Base-by-base conservation (phyloP, 2,113 vertebrate genomes). In the Rhinoptilus africanus region DNA sequence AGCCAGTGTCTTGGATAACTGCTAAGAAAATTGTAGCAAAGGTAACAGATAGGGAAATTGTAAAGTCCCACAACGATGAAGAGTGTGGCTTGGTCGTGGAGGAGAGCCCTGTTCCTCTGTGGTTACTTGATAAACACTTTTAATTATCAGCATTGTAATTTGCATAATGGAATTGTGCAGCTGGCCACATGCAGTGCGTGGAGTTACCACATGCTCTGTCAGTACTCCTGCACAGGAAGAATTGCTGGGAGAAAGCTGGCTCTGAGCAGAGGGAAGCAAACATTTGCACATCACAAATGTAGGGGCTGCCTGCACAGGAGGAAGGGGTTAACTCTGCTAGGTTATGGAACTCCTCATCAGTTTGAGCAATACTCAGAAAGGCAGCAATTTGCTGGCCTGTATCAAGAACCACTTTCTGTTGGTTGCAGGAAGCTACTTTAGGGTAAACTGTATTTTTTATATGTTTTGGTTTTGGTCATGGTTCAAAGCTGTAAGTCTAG, bases 81-180 rank as follows among this genome's bases (percentile, higher is more conserved):
- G 63, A 92, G 79, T 24, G 43, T 4, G 14, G 68, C 68, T 71
- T 71, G 88, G 68, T 50, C 51, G 12, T 73, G 60, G 74, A 88
- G 79, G 24, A 88, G 60, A 93, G 34, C 39, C 60, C 43, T 64
- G 39, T 71, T 94, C 75, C 92, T 95, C 60, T 84, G 92, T 37
- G 91, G 79, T 91, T 92, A 56, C 64, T 93, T 95, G 96, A 92
- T 95, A 93, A 96, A 96, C 85, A 84, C 79, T 94, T 95, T 83
- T 90, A 88, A 95, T 94, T 94, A 96, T 83, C 75, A 47, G 32
- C 39, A 37, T 8, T 96, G 78, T 73, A 88, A 83, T 96, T 97
- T 94, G 88, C 95, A 88, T 96, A 94, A 93, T 96, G 92, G 82
- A 13, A 77, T 90, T 69, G 96, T 88, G 39, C 80, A 94, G 87